Conservation (phyloP, 2,888 invertebrate species). For the Leistus spinibarbis region DNA sequence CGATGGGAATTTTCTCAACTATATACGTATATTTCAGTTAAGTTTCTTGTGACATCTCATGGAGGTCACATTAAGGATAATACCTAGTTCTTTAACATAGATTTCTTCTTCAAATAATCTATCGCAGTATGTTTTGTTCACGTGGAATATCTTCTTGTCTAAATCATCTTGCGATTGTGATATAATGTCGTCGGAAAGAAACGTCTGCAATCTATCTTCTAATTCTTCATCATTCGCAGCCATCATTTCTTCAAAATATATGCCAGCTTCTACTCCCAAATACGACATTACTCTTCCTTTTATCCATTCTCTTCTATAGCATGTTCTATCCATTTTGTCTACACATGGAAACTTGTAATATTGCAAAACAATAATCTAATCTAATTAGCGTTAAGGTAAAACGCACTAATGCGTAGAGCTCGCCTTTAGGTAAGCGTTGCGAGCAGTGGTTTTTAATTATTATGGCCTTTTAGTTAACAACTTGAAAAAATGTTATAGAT, state of each 20-base stretch:
- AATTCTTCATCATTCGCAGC: conserved; percentile 60
- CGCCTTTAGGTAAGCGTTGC: too few relatives aligned
- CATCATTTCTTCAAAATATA: conserved; percentile 66
- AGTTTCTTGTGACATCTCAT: background rate
- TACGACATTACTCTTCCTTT: conserved; percentile 66
- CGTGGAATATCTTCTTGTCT: conserved; percentile 67
- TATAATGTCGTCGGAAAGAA: conserved; percentile 62
- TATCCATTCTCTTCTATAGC: conserved; percentile 70
- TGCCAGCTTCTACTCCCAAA: conserved; percentile 63
- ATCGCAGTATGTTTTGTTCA: conserved; percentile 73
- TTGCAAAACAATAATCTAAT: too few relatives aligned
- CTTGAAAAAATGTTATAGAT: too few relatives aligned
- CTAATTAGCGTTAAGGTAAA: too few relatives aligned
- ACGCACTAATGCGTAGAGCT: too few relatives aligned
- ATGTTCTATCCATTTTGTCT: too few relatives aligned
- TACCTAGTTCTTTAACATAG: conserved; percentile 74
- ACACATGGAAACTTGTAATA: too few relatives aligned
- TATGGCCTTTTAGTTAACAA: too few relatives aligned
- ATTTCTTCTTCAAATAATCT: conserved; percentile 78
- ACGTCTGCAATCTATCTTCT: conserved; percentile 61
- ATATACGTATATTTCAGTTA: background rate
- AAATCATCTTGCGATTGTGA: conserved; percentile 56
- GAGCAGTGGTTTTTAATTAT: too few relatives aligned
- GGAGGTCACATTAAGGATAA: conserved; percentile 53
- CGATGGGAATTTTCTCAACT: background rate